Evolutionary conservation across 2,888 invertebrate genomes (phyloP), one percentile per base, ranked within the genome.

Genomic region (Lochmaea crataegi): DNA sequence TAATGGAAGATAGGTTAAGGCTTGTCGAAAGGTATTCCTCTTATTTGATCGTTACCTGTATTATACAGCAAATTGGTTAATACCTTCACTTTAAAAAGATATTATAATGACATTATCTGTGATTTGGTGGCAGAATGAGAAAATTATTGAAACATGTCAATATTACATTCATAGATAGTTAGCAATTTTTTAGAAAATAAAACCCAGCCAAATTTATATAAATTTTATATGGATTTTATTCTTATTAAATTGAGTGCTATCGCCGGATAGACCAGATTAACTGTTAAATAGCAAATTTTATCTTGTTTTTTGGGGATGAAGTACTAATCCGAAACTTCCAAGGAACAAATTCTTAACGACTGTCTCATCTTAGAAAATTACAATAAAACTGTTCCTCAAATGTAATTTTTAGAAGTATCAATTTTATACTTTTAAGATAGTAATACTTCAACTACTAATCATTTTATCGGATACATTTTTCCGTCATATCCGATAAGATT

Each of bases 241-340:
- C 53, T 18, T 18, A 65, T 64, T 57, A 65, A 65, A 70, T 22
- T 45, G 70, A 38, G 26, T 57, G 16, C 42, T 42, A 26, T 68
- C 48, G 26, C 38, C 57, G 45, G 64, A 64, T 56, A 45, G 22
- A 48, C 32, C 16, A 48, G 61, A 53, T 61, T 68, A 65, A 70
- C 64, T 70, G 70, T 69, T 63, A 69, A 63, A 11, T 63, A 58
- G 63, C 64, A 64, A 70, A 70, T 56, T 65, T 64, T 57, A 56
- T 70, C 57, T 70, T 70, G 70, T 70, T 70, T 63, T 70, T 65
- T 70, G 70, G 70, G 70, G 70, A 70, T 70, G 63, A 70, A 57
- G 56, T 56, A 63, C 51, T 16, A 53, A 42, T 64, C 11, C 41
- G 61, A 42, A 38, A 63, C 61, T 41, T 63, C 38, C 60, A 60